Base-by-base conservation (phyloP, 2,888 invertebrate species). In the Podabrus alpinus region DNA sequence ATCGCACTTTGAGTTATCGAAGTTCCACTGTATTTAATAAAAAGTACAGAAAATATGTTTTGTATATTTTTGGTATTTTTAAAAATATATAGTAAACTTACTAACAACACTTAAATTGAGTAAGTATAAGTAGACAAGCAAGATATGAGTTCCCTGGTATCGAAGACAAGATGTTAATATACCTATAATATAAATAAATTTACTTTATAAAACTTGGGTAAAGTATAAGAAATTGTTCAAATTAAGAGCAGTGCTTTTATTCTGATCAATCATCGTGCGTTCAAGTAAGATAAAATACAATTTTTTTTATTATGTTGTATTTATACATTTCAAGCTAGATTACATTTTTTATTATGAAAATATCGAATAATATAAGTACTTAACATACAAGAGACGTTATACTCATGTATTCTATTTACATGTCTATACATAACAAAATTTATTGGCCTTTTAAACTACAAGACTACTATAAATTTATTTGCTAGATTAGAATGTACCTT, bases 401-500 rank as follows among this genome's bases (percentile, higher is more conserved):
- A 78, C 78, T 77, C 76, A 76, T 76, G 79, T 75, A 80, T 79
- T 77, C 81, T 82, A 84, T 84, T 84, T 84, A 84, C 83, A 84
- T 84, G 84, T 84, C 83, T 84, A 83, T 83, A 83, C 82, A 70
- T 72, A 64, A 72, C 69, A 74, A 78, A 78, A 82, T 82, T 82
- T 82, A 82, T 82, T 77, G 76, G 78, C 79, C 76, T 74, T 74
- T 76, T 74, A 76, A 76, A 74, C 76, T 76, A 74, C 73, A 76
- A 76, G 71, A 73, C 73, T 74, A 83, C 83, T 79, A 84, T 85
- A 85, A 85, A 85, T 85, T 84, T 83, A 82, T 84, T 82, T 79
- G 76, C 78, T 79, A 83, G 84, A 84, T 84, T 84, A 84, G 83
- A 84, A 82, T 82, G 84, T 83, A 83, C 82, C 83, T 82, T 82